phyloP scores from a whole-genome alignment of 2,888 invertebrate species.

The Meiosimyza decipiens region DNA sequence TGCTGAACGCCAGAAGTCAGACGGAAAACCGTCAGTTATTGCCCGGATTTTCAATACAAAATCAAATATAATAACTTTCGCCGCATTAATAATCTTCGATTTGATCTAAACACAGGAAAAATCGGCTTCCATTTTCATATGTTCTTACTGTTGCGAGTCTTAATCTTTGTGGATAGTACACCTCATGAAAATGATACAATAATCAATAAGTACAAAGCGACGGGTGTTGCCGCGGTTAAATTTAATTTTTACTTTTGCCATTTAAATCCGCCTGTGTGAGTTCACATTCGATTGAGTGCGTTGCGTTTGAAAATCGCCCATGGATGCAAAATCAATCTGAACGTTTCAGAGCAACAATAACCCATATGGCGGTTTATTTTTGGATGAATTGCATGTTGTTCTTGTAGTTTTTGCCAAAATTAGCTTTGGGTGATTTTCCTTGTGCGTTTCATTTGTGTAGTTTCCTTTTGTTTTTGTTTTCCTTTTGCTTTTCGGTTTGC shows the following conservation, averaged over 20 bases:
- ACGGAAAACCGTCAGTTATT: too few relatives aligned
- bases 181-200: too few relatives aligned
- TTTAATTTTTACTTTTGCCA: too few relatives aligned
- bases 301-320: background rate
- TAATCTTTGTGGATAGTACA: too few relatives aligned
- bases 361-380: background rate
- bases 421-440: conserved; percentile 30
- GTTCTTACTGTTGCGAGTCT: too few relatives aligned
- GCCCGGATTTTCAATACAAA: too few relatives aligned
- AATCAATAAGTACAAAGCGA: background rate
- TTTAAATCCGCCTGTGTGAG: background rate
- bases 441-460: background rate
- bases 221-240: conserved; percentile 4
- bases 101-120: too few relatives aligned
- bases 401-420: conserved; percentile 42
- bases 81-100: too few relatives aligned
- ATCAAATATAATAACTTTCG: too few relatives aligned
- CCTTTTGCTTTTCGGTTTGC: conserved; percentile 27
- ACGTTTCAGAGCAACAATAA: conserved; percentile 15
- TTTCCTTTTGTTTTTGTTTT: conserved; percentile 10
- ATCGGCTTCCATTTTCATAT: too few relatives aligned
- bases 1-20: too few relatives aligned
- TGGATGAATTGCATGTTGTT: conserved; percentile 24
- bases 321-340: conserved; percentile 8
- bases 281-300: conserved; percentile 4